Conservation (phyloP, 1,140 invertebrate species). For the Fopius arisanus region DNA sequence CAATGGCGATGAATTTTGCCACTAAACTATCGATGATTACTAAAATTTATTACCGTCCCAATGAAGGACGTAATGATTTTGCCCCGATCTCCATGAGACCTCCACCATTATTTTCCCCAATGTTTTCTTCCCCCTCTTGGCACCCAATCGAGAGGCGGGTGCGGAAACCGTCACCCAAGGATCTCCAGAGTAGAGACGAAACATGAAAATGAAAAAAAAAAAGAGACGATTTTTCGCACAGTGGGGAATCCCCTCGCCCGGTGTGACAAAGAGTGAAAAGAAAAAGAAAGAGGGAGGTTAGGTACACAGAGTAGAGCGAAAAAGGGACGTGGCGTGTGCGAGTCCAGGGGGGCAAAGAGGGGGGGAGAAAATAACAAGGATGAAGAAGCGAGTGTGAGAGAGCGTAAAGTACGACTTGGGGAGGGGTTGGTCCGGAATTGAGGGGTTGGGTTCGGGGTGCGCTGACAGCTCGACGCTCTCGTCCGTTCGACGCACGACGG, state of each 20-base stretch:
- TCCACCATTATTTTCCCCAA: neutral
- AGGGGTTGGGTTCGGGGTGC: conserved; percentile 60
- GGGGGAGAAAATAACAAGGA: conserved; percentile 33
- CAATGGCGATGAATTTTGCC: too few species aligned
- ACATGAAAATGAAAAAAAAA: conserved; percentile 1
- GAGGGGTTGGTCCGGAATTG: conserved; percentile 43
- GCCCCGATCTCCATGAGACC: too few species aligned
- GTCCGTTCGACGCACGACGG: conserved; percentile 57
- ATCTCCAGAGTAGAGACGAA: neutral
- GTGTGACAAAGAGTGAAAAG: conserved; percentile 18
- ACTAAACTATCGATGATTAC: too few species aligned
- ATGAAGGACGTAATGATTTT: too few species aligned
- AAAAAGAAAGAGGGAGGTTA: conserved; percentile 12
- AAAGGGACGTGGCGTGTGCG: conserved; percentile 37
- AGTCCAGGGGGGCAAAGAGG: conserved; percentile 22
- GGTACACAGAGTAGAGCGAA: neutral
- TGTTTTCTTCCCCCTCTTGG: neutral
- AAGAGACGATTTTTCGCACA: neutral
- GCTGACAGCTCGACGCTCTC: conserved; percentile 64
- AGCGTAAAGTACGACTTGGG: conserved; percentile 32
- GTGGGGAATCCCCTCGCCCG: neutral
- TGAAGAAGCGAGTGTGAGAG: conserved; percentile 23
- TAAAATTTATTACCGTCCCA: too few species aligned
- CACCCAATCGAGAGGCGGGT: conserved; percentile 7
- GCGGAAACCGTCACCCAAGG: neutral